These are phyloP conservation scores for Helicoverpa assulta DNA, from an alignment of 2,888 invertebrate genomes.

Conservation along the genomic window DNA sequence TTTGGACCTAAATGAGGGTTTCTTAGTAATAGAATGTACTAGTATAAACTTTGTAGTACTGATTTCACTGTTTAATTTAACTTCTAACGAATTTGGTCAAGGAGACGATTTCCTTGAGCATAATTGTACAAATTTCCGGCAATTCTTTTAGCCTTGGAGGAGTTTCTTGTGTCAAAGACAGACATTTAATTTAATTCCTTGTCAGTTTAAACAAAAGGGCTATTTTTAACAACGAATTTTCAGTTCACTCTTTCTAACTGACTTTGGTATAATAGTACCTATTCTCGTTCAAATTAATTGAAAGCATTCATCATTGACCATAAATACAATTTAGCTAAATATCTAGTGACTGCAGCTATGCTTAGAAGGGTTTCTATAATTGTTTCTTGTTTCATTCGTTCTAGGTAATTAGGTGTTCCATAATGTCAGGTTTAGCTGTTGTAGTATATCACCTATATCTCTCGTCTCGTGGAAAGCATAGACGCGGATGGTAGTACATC, in stretches of 20 bases:
- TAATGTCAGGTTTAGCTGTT: too few relatives aligned
- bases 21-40: neutral
- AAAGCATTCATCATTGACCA: neutral
- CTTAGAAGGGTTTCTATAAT: too few relatives aligned
- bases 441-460: too few relatives aligned
- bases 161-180: slow-evolving; percentile 15
- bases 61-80: slow-evolving; percentile 21
- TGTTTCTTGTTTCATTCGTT: neutral
- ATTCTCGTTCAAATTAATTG: too few relatives aligned
- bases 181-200: slow-evolving; percentile 3
- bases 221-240: neutral
- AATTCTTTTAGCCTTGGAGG: slow-evolving; percentile 15
- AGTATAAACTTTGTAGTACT: neutral
- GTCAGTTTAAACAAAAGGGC: neutral
- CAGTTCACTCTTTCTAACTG: neutral
- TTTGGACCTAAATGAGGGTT: neutral
- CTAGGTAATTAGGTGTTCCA: too few relatives aligned
- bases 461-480: too few relatives aligned
- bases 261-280: too few relatives aligned
- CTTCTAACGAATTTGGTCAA: slow-evolving; percentile 13
- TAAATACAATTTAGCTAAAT: neutral
- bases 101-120: slow-evolving; percentile 31
- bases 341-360: too few relatives aligned
- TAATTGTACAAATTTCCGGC: slow-evolving; percentile 26
- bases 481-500: too few relatives aligned